Conservation (phyloP, 2,888 invertebrate species). For the Dryobotodes eremita region DNA sequence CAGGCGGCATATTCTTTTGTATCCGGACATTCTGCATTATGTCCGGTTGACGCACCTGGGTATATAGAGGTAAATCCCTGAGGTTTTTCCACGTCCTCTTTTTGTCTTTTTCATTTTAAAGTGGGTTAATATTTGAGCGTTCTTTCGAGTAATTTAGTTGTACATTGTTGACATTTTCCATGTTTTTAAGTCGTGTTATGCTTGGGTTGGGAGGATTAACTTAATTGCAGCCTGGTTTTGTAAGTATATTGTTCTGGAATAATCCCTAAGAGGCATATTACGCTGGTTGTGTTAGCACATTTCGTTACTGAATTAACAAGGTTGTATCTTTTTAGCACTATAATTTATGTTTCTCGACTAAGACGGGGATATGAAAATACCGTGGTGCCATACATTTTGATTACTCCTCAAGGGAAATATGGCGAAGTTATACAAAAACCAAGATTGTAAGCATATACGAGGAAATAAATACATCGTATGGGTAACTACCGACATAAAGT, state of each 20-base stretch:
- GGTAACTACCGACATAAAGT: constrained; percentile 37
- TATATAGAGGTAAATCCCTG: constrained; percentile 57
- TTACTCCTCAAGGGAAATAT: constrained; percentile 41
- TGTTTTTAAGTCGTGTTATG: constrained; percentile 30
- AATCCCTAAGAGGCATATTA: constrained; percentile 22
- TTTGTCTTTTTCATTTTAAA: constrained; percentile 57
- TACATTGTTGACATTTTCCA: constrained; percentile 46
- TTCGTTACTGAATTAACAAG: constrained; percentile 17
- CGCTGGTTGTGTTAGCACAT: neutral
- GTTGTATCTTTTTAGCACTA: constrained; percentile 11
- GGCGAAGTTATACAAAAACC: constrained; percentile 35
- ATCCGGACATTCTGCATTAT: constrained; percentile 57
- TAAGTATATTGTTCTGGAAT: constrained; percentile 36
- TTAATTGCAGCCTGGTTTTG: constrained; percentile 43
- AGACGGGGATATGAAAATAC: constrained; percentile 5
- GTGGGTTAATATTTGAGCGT: constrained; percentile 55
- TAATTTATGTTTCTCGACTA: constrained; percentile 12
- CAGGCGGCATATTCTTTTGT: constrained; percentile 50
- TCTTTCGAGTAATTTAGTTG: constrained; percentile 44
- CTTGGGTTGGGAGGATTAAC: constrained; percentile 43
- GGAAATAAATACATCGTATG: constrained; percentile 23
- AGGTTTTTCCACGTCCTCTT: constrained; percentile 45
- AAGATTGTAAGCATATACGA: constrained; percentile 49
- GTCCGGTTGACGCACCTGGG: constrained; percentile 64
- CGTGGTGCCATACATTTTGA: constrained; percentile 24